phyloP scores from a whole-genome alignment of 2,113 vertebrate species.

The Bagarius yarrelli region DNA sequence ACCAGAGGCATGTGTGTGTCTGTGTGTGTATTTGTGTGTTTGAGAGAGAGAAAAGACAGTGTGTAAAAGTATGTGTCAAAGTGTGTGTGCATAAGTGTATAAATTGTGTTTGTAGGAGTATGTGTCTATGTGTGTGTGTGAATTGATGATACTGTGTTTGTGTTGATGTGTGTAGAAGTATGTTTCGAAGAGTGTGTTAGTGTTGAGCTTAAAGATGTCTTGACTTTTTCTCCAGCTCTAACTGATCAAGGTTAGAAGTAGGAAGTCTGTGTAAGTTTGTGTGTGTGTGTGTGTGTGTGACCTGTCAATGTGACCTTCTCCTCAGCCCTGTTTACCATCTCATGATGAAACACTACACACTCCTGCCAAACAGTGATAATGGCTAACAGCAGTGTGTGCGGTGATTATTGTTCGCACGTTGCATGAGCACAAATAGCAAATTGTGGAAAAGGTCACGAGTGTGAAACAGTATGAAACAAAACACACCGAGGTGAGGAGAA shows the following conservation, averaged over 20 bases:
- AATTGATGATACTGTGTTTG: background rate
- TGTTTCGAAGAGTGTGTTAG: background rate
- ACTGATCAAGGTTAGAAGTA: constrained; percentile 22
- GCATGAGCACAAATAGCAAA: background rate
- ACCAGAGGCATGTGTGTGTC: background rate
- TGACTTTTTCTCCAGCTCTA: constrained; percentile 23
- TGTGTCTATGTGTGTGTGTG: constrained; percentile 13
- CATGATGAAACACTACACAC: constrained; percentile 29
- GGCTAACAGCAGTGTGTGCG: constrained; percentile 15
- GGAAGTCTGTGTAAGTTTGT: background rate
- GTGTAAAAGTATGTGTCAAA: background rate
- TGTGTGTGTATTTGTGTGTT: background rate
- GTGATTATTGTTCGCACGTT: constrained; percentile 5
- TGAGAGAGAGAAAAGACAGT: background rate
- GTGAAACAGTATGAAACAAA: too few relatives aligned
- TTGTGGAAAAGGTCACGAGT: background rate
- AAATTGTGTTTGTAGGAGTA: background rate
- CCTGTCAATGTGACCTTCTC: constrained; percentile 44
- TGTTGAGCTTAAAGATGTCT: constrained; percentile 18
- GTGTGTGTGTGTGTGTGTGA: background rate
- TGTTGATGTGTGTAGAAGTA: constrained; percentile 25
- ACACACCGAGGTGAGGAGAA: background rate
- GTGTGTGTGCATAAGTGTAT: background rate
- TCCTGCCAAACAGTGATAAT: constrained; percentile 27
- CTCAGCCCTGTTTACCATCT: constrained; percentile 20